Conservation (phyloP, 92 coral and sea anemone species). For the Umimayanthus chanpuru region DNA sequence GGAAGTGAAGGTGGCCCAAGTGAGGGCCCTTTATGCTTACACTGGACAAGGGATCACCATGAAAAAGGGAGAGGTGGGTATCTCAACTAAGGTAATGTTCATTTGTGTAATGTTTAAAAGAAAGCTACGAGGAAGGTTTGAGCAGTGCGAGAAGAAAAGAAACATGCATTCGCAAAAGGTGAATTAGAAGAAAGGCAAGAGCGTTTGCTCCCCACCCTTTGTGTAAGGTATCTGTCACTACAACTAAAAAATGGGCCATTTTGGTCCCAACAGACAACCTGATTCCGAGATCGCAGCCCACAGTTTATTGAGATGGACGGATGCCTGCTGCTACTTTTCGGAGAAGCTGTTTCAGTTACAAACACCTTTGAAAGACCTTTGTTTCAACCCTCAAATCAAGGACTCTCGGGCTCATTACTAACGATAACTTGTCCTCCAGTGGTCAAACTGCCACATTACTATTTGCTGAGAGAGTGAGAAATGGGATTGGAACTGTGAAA, state of each 20-base stretch:
- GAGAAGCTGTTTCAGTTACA: not conserved
- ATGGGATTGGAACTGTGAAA: too few relatives aligned
- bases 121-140: not conserved
- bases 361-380: not conserved
- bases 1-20: slow-evolving; percentile 91
- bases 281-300: not conserved
- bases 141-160: not conserved
- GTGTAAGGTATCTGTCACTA: not conserved
- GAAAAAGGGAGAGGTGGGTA: slow-evolving; percentile 87
- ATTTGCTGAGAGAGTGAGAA: not conserved
- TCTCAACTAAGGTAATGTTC: not conserved
- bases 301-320: too few relatives aligned
- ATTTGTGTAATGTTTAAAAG: not conserved
- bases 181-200: not conserved
- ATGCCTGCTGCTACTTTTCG: not conserved
- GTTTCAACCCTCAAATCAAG: not conserved
- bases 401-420: not conserved
- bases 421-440: too few relatives aligned
- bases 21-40: slow-evolving; percentile 77
- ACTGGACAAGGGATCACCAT: slow-evolving; percentile 85
- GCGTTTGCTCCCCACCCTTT: not conserved
- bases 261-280: not conserved
- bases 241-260: not conserved
- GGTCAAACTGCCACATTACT: too few relatives aligned
- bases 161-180: not conserved